Evolutionary conservation across 1,140 invertebrate genomes (phyloP), one percentile per base, ranked within the genome.

Genomic region (Chrysoperla carnea): DNA sequence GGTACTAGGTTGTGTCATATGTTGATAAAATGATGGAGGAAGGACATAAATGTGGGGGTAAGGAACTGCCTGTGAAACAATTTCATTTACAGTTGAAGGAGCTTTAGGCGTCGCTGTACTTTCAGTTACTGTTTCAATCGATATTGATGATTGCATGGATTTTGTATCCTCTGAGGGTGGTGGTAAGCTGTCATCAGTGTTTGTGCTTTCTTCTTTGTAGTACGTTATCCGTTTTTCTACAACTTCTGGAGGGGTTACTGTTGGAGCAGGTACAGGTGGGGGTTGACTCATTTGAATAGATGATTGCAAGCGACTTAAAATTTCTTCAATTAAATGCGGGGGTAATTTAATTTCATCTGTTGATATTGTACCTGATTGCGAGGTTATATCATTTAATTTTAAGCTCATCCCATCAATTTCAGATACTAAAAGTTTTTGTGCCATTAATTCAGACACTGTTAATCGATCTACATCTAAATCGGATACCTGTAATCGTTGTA

Each of bases 401-500:
- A 87, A 65, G 5, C 75, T 72, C 33, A 72, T 66, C 2, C 79
- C 74, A 53, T 85, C 81, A 31, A 87, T 74, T 55, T 85, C 81
- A 1, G 81, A 84, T 1, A 84, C 81, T 12, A 76, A 62, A 39
- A 86, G 81, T 56, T 80, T 82, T 33, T 73, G 74, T 0, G 82
- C 81, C 53, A 83, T 74, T 13, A 86, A 56, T 49, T 82, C 78
- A 23, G 75, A 76, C 6, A 85, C 82, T 49, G 72, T 81, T 23
- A 86, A 50, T 46, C 76, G 67, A 28, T 84, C 80, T 1, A 86
- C 81, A 48, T 82, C 78, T 37, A 86, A 63, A 52, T 84, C 79
- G n/a, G 61, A 60, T 0, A 83, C 73, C 58, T 81, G 75, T 27
- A 86, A 56, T 47, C 66, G 69, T 52, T 69, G 69, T 44, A 57